Evolutionary conservation across 2,797 vertebrate genomes (phyloP).

Genomic region (Zenarchopterus dispar): DNA sequence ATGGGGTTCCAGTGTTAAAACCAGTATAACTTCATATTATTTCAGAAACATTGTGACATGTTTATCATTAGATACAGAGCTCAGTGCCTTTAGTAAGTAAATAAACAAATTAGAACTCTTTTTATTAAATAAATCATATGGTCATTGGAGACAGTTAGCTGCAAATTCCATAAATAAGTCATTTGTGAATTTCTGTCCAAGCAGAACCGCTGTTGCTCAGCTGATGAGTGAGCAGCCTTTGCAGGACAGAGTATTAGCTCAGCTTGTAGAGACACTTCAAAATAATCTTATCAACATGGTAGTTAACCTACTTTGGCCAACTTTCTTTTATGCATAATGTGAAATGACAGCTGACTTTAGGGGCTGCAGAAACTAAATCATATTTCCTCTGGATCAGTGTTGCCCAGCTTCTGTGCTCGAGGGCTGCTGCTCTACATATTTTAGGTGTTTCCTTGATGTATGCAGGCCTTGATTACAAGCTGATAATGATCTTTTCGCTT

Average conservation of each 20-base stretch:
- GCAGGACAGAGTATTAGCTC: conserved; percentile 58
- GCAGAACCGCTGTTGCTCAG: conserved; percentile 53
- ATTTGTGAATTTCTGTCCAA: conserved; percentile 73
- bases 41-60: not conserved
- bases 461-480: too few species aligned
- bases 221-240: conserved; percentile 38
- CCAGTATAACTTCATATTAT: too few species aligned
- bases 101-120: too few species aligned
- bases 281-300: conserved; percentile 76
- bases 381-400: conserved; percentile 73
- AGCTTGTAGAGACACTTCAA: conserved; percentile 68
- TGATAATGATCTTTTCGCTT: too few species aligned
- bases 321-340: conserved; percentile 69
- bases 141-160: conserved; percentile 29
- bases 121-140: conserved; percentile 48
- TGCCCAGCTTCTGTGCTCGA: conserved; percentile 30
- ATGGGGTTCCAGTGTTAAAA: too few species aligned
- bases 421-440: too few species aligned
- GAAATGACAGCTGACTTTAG: conserved; percentile 75
- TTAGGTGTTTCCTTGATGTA: too few species aligned
- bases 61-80: conserved; percentile 1
- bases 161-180: conserved; percentile 31
- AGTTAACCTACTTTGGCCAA: conserved; percentile 72
- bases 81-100: too few species aligned
- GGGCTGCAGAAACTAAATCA: conserved; percentile 76